A percentile compares a stretch with the other conserved stretches of the same genome.
phyloP scores from a whole-genome alignment of 2,113 vertebrate genomes.

The Xenotilapia caudafasciata region DNA sequence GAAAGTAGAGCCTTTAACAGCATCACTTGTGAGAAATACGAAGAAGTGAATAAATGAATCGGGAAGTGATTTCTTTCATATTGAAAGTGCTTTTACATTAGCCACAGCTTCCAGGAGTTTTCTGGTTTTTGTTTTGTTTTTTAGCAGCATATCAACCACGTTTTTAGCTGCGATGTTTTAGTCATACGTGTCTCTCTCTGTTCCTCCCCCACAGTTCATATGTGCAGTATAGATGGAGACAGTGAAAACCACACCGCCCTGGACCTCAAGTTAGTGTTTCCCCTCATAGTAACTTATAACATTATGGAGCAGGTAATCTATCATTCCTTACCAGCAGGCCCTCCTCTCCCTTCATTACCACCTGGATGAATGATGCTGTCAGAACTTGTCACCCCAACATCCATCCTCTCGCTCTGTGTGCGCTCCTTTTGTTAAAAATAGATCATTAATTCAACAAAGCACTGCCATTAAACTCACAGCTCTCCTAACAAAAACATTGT shows the following conservation, averaged over 20 bases:
- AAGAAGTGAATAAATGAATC: neutral
- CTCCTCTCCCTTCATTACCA: constrained; percentile 27
- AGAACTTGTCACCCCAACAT: constrained; percentile 10
- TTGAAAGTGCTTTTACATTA: neutral
- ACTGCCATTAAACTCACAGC: neutral
- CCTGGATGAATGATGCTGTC: constrained; percentile 46
- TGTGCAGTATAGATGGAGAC: constrained; percentile 88
- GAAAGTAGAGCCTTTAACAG: neutral
- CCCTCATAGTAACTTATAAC: constrained; percentile 64
- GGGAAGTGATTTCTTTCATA: neutral
- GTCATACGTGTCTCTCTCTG: neutral
- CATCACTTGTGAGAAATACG: neutral
- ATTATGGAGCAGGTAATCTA: constrained; percentile 49
- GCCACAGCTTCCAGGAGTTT: neutral
- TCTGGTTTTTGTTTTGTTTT: neutral
- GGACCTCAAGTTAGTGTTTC: constrained; percentile 86
- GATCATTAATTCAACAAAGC: neutral
- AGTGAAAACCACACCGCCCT: constrained; percentile 85
- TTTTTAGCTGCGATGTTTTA: neutral
- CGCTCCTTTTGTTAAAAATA: neutral
- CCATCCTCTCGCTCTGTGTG: constrained; percentile 3
- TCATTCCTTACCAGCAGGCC: constrained; percentile 6
- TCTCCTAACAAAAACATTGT: neutral
- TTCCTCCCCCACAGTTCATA: constrained; percentile 75
- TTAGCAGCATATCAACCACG: neutral